Evolutionary conservation across 2,113 vertebrate species (phyloP).

Genomic region (Lipophrys pholis): DNA sequence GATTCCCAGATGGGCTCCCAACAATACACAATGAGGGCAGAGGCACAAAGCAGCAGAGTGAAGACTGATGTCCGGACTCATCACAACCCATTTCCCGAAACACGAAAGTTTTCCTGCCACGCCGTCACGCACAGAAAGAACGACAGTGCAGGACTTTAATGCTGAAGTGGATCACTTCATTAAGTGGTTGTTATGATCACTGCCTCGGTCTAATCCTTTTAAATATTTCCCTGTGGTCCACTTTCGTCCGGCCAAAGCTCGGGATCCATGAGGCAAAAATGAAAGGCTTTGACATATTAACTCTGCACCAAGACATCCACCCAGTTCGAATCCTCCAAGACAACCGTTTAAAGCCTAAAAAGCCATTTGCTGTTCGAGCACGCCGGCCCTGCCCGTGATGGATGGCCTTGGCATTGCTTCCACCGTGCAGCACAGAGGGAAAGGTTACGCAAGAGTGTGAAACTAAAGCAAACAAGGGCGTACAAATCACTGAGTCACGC

Average conservation of each 20-base stretch:
- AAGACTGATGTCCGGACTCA: slow-evolving; percentile 34
- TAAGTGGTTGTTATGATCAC: too few species aligned
- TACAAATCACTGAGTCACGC: slow-evolving; percentile 38
- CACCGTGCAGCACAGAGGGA: slow-evolving; percentile 46
- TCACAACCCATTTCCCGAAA: slow-evolving; percentile 51
- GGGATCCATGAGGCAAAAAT: slow-evolving; percentile 15
- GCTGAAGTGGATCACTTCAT: background rate
- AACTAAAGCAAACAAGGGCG: slow-evolving; percentile 42
- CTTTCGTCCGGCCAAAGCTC: slow-evolving; percentile 20
- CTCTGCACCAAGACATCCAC: slow-evolving; percentile 65
- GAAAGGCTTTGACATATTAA: slow-evolving; percentile 49
- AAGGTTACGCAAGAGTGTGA: slow-evolving; percentile 52
- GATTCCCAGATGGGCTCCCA: slow-evolving; percentile 12
- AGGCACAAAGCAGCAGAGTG: slow-evolving; percentile 15
- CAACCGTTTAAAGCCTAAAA: slow-evolving; percentile 69
- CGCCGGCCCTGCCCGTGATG: slow-evolving; percentile 60
- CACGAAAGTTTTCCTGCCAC: slow-evolving; percentile 42
- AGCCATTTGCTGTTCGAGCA: slow-evolving; percentile 59
- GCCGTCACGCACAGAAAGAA: background rate
- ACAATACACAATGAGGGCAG: slow-evolving; percentile 6
- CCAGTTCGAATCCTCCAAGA: slow-evolving; percentile 69
- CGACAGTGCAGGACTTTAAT: background rate
- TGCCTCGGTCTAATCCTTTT: slow-evolving; percentile 1
- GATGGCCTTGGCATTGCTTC: slow-evolving; percentile 63
- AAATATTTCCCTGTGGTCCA: slow-evolving; percentile 9